phyloP scores from a whole-genome alignment of 30 jellyfish, hydroid and myxozoan species.

The Aurelia aurita region DNA sequence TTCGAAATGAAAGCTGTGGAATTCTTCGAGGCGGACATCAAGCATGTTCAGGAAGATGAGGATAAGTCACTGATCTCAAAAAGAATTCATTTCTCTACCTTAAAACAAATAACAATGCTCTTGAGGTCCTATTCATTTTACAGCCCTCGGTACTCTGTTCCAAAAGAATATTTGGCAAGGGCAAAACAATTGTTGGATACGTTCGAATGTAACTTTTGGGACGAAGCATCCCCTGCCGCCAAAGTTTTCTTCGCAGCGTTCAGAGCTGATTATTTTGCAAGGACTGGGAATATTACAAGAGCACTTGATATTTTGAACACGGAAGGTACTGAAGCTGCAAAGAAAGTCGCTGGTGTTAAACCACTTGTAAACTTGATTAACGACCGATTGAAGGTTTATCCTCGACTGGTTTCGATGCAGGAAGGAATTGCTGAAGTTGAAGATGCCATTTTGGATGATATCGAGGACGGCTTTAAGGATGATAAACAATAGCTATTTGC shows the following conservation, averaged over 20 bases:
- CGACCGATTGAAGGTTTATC: not conserved
- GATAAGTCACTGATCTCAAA: conserved; percentile 1
- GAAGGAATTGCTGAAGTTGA: not conserved
- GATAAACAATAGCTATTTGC: too few relatives aligned
- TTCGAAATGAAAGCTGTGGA: conserved; percentile 4
- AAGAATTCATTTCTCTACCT: not conserved
- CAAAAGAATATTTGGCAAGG: not conserved
- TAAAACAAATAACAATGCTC: not conserved
- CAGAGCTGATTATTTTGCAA: conserved; percentile 7
- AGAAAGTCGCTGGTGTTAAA: not conserved
- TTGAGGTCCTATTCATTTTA: not conserved
- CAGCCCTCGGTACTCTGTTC: conserved; percentile 1
- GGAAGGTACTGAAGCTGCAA: not conserved
- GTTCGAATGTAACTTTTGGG: not conserved
- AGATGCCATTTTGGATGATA: too few relatives aligned
- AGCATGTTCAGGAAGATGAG: not conserved
- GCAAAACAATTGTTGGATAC: not conserved
- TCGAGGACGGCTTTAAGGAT: too few relatives aligned
- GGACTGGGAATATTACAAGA: not conserved
- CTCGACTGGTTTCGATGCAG: not conserved
- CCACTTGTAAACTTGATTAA: not conserved
- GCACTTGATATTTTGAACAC: conserved; percentile 1
- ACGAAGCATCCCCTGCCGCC: not conserved
- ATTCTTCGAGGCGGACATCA: not conserved
- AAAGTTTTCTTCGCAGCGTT: conserved; percentile 5